A percentile compares a stretch with the other conserved stretches of the same genome.
Evolutionary conservation across 2,113 vertebrate genomes (phyloP).

Genomic region (Genyomyrus donnyi): DNA sequence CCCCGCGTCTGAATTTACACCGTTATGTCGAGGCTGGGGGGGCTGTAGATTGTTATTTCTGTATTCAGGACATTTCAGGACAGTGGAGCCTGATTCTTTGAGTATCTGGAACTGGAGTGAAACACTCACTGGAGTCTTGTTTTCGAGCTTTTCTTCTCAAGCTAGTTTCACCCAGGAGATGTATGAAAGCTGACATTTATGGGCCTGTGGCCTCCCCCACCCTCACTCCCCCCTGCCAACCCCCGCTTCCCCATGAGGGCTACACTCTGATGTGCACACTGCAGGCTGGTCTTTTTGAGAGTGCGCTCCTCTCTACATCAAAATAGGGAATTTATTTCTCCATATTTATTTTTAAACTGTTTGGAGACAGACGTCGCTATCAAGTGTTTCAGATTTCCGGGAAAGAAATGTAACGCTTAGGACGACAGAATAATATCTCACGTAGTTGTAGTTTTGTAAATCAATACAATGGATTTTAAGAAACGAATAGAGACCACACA

Average conservation of each 20-base stretch:
- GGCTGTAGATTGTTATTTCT: slow-evolving; percentile 8
- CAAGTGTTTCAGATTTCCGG: slow-evolving; percentile 23
- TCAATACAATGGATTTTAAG: background rate
- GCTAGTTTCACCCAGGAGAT: slow-evolving; percentile 15
- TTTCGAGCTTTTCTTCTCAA: slow-evolving; percentile 11
- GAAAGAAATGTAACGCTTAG: background rate
- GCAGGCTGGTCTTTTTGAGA: background rate
- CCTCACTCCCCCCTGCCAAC: background rate
- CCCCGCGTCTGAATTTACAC: background rate
- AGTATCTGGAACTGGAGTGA: background rate
- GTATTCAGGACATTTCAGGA: background rate
- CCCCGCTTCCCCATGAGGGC: background rate
- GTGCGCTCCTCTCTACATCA: slow-evolving; percentile 3
- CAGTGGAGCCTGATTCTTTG: background rate
- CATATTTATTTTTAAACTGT: slow-evolving; percentile 36
- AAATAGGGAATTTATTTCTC: slow-evolving; percentile 25
- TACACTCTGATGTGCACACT: slow-evolving; percentile 6
- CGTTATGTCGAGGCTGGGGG: background rate
- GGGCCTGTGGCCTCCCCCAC: slow-evolving; percentile 12
- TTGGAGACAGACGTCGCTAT: slow-evolving; percentile 29
- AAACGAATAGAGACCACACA: background rate
- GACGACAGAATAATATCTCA: background rate
- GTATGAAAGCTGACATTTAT: slow-evolving; percentile 22
- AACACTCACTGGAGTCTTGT: slow-evolving; percentile 9
- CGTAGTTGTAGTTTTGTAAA: background rate